A percentile compares a stretch with the other conserved stretches of the same genome.
These are phyloP conservation scores for Temnothorax longispinosus DNA, from an alignment of 1,140 invertebrate genomes.

Conservation along the genomic window DNA sequence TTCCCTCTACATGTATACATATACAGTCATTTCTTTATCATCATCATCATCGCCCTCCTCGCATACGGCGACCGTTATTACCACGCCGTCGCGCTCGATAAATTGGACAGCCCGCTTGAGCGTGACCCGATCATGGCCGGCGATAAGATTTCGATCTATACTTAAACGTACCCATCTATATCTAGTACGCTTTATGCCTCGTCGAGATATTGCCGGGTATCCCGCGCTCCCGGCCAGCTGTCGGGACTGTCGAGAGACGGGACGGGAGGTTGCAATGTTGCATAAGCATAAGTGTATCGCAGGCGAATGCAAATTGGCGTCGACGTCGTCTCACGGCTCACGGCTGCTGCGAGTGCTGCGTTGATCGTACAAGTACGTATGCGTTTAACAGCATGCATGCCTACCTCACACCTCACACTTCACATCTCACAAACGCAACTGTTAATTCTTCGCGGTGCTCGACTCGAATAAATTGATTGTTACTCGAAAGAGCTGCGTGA, in stretches of 20 bases:
- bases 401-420: neutral
- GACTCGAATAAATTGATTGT: neutral
- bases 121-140: conserved; percentile 62
- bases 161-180: conserved; percentile 58
- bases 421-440: neutral
- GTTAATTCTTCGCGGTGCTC: neutral
- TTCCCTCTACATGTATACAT: neutral
- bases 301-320: conserved; percentile 8
- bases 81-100: conserved; percentile 57
- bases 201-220: neutral
- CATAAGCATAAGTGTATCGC: neutral
- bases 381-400: neutral
- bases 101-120: conserved; percentile 69
- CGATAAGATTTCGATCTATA: conserved; percentile 73
- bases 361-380: neutral
- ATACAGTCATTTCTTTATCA: conserved; percentile 47
- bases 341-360: neutral
- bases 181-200: conserved; percentile 21
- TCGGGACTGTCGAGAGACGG: neutral
- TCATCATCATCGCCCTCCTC: conserved; percentile 49
- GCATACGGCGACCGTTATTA: conserved; percentile 35
- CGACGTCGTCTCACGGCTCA: conserved; percentile 7
- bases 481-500: neutral
- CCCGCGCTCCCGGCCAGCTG: conserved; percentile 5
- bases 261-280: neutral